Percentiles rank a stretch among this genome's conserved stretches.
These are phyloP conservation scores for Sogatella furcifera DNA, from an alignment of 1,140 invertebrate genomes.

Conservation along the genomic window DNA sequence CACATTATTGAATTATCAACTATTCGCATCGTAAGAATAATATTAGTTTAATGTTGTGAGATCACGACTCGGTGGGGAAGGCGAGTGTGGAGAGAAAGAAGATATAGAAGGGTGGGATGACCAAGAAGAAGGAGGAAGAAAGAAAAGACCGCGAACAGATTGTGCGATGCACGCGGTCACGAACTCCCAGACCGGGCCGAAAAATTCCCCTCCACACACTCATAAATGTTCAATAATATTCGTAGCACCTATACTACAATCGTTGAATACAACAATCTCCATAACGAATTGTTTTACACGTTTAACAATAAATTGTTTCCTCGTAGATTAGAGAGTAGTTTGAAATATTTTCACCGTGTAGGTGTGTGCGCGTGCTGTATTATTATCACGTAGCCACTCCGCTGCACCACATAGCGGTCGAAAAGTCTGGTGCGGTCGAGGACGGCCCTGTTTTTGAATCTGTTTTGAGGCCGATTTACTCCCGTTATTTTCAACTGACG, in stretches of 20 bases:
- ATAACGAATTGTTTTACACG: slow-evolving; percentile 11
- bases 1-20: slow-evolving; percentile 13
- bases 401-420: too few species aligned
- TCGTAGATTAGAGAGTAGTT: background rate
- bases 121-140: background rate
- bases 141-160: background rate
- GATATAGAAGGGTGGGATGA: too few species aligned
- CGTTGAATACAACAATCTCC: slow-evolving; percentile 6
- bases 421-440: too few species aligned
- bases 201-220: background rate
- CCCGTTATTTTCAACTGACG: too few species aligned
- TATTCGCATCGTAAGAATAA: slow-evolving; percentile 14
- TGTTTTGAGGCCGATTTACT: too few species aligned
- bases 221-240: background rate
- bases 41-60: slow-evolving; percentile 11
- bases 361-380: too few species aligned
- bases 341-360: too few species aligned
- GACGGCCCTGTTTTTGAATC: too few species aligned
- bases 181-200: background rate
- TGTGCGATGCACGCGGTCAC: background rate
- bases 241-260: slow-evolving; percentile 6
- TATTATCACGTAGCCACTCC: too few species aligned
- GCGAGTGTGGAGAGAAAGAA: background rate
- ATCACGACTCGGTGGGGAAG: slow-evolving; percentile 11
- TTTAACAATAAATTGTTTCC: slow-evolving; percentile 6